A percentile compares a stretch with the other conserved stretches of the same genome.
phyloP scores from a whole-genome alignment of 2,888 invertebrate species.

The Microctonus aethiopoides region DNA sequence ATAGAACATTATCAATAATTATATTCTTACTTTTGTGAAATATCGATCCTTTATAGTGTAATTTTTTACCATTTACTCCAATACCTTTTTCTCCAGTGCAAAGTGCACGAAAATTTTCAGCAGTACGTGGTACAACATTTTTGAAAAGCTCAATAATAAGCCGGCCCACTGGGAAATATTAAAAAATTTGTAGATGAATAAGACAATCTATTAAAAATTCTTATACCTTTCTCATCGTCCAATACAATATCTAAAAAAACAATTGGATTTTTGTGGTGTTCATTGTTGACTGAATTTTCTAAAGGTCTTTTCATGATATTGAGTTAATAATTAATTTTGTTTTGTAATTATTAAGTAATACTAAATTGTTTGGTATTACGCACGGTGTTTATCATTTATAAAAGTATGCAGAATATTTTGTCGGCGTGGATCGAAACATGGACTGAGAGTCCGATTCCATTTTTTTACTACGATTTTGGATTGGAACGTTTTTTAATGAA shows the following conservation, averaged over 20 bases:
- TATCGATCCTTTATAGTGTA: slow-evolving; percentile 85
- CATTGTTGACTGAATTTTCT: slow-evolving; percentile 36
- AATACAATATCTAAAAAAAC: slow-evolving; percentile 80
- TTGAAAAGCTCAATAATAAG: slow-evolving; percentile 88
- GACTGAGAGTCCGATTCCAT: too few relatives aligned
- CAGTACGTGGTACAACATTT: slow-evolving; percentile 86
- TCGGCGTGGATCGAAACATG: too few relatives aligned
- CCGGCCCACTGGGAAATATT: slow-evolving; percentile 74
- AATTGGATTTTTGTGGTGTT: slow-evolving; percentile 69
- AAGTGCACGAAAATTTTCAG: slow-evolving; percentile 90
- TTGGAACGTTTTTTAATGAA: too few relatives aligned
- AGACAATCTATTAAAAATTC: too few relatives aligned
- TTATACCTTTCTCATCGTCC: slow-evolving; percentile 75
- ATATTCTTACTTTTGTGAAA: slow-evolving; percentile 79
- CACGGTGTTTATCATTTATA: too few relatives aligned
- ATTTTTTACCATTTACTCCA: slow-evolving; percentile 75
- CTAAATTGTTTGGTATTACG: too few relatives aligned
- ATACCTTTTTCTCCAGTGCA: slow-evolving; percentile 92
- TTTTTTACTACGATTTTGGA: too few relatives aligned
- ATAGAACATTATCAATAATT: too few relatives aligned
- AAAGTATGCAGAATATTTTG: too few relatives aligned
- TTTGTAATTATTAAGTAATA: too few relatives aligned
- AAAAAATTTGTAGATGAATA: background rate
- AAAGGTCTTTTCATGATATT: slow-evolving; percentile 48
- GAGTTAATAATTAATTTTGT: too few relatives aligned